Conservation (phyloP, 2,797 vertebrate genomes). For the Eutrigla gurnardus region DNA sequence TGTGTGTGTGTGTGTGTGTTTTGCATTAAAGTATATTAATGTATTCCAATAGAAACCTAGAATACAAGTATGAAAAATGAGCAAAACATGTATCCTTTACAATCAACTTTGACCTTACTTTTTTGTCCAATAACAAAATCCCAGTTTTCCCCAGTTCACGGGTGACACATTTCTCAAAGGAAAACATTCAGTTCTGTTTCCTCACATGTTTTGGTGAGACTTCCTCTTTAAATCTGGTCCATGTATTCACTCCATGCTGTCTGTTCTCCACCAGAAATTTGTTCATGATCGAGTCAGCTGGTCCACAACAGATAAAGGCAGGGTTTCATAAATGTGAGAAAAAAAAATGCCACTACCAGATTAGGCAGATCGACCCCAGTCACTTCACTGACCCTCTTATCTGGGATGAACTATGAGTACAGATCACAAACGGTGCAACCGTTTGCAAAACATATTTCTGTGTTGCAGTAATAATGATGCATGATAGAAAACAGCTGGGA, state of each 20-base stretch:
- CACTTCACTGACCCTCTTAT: background rate
- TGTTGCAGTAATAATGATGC: background rate
- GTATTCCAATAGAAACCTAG: too few species aligned
- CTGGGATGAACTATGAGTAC: background rate
- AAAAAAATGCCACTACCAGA: background rate
- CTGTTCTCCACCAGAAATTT: background rate
- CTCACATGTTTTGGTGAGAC: background rate
- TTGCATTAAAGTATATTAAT: background rate
- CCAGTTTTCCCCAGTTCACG: too few species aligned
- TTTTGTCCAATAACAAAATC: background rate
- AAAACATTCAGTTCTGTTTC: background rate
- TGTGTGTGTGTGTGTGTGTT: background rate
- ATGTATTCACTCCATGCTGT: background rate
- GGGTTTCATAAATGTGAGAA: background rate
- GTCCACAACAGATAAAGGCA: constrained; percentile 3
- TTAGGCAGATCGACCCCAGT: too few species aligned
- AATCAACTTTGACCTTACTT: background rate
- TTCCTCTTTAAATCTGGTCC: constrained; percentile 1
- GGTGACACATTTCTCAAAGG: background rate
- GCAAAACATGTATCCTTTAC: too few species aligned
- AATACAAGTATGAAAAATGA: too few species aligned
- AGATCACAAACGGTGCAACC: background rate
- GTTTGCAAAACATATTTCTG: background rate
- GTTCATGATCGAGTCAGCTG: background rate
- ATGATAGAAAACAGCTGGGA: constrained; percentile 7